phyloP scores from a whole-genome alignment of 2,888 invertebrate genomes.

The Matsumyia berberina region DNA sequence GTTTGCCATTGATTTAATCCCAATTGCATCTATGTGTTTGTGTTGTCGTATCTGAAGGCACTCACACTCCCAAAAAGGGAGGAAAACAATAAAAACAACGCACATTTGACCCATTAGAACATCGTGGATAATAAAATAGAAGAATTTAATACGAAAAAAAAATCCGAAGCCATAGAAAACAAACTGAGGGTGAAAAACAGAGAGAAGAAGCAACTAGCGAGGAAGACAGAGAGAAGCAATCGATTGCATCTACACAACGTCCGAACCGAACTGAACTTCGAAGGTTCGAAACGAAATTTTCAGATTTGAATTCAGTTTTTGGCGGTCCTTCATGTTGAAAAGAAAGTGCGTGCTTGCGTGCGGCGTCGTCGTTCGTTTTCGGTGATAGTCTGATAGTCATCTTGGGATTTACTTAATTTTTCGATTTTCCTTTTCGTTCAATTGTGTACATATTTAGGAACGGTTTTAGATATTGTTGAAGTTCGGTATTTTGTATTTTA shows the following conservation, averaged over 20 bases:
- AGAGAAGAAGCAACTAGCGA: conserved; percentile 45
- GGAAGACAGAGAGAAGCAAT: conserved; percentile 72
- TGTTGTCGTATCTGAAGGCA: conserved; percentile 5
- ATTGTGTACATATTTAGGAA: too few species aligned
- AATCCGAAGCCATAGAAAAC: conserved; percentile 72
- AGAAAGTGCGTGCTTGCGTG: conserved; percentile 68
- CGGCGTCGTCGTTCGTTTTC: conserved; percentile 18
- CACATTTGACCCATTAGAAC: conserved; percentile 75
- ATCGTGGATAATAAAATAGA: conserved; percentile 73
- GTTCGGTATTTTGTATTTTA: neutral
- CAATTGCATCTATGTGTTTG: conserved; percentile 47
- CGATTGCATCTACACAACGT: conserved; percentile 71
- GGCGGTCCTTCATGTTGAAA: conserved; percentile 80
- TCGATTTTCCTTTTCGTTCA: neutral
- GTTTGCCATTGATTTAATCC: conserved; percentile 65
- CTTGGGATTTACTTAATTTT: conserved; percentile 39
- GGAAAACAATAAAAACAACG: conserved; percentile 72
- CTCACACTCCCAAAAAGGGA: conserved; percentile 43
- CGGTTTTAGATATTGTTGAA: neutral
- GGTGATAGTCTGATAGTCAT: conserved; percentile 17
- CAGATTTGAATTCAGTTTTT: conserved; percentile 82
- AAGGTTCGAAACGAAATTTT: conserved; percentile 70
- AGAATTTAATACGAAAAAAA: conserved; percentile 45
- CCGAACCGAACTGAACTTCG: conserved; percentile 35
- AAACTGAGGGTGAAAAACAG: conserved; percentile 71